phyloP scores from a whole-genome alignment of 2,797 vertebrate genomes.

The Sebastes oblongus region DNA sequence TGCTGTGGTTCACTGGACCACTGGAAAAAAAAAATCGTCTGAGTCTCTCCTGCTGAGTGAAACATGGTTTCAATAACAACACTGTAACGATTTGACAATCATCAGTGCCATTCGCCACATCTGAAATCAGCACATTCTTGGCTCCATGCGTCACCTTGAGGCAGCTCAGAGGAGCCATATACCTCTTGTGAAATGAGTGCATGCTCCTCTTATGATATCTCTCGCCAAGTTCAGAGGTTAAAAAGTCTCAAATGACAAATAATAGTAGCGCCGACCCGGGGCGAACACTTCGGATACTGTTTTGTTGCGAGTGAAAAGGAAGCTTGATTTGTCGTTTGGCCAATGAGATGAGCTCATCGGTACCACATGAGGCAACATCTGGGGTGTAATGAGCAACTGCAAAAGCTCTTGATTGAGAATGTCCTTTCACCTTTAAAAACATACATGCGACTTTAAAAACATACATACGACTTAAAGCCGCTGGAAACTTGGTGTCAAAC shows the following conservation, averaged over 20 bases:
- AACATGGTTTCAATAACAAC: slow-evolving; percentile 80
- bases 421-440: slow-evolving; percentile 16
- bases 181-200: slow-evolving; percentile 61
- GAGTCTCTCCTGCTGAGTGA: slow-evolving; percentile 63
- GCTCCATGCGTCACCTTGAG: slow-evolving; percentile 61
- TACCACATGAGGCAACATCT: slow-evolving; percentile 69
- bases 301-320: slow-evolving; percentile 46
- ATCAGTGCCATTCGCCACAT: slow-evolving; percentile 76
- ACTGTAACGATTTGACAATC: slow-evolving; percentile 70
- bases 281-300: slow-evolving; percentile 44
- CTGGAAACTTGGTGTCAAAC: neutral
- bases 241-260: slow-evolving; percentile 63
- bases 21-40: slow-evolving; percentile 23
- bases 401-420: slow-evolving; percentile 29
- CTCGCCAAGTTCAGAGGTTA: slow-evolving; percentile 65
- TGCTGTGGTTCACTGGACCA: slow-evolving; percentile 55
- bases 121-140: slow-evolving; percentile 76
- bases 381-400: slow-evolving; percentile 58
- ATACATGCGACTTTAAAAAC: neutral
- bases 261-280: slow-evolving; percentile 48
- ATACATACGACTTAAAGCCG: neutral
- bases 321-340: slow-evolving; percentile 58
- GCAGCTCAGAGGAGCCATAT: slow-evolving; percentile 59
- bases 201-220: slow-evolving; percentile 42
- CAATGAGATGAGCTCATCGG: slow-evolving; percentile 70